Conservation (phyloP, 2,888 invertebrate species). For the Drosophila histrio region DNA sequence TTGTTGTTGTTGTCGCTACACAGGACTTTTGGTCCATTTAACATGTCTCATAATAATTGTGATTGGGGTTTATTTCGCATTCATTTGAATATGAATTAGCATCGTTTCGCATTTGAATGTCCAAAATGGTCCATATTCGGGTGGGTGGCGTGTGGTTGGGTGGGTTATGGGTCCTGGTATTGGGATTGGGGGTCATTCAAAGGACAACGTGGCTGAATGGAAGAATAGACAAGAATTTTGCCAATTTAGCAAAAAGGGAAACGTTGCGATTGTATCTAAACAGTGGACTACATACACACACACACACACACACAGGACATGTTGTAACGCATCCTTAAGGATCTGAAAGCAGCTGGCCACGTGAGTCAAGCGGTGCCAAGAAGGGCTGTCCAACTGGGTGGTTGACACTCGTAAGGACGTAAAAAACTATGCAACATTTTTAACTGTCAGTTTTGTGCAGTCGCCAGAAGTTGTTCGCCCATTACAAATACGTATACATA, state of each 20-base stretch:
- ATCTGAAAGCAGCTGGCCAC: constrained; percentile 58
- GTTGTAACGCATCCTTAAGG: constrained; percentile 44
- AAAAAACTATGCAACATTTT: constrained; percentile 79
- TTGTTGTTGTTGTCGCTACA: constrained; percentile 49
- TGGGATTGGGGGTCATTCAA: constrained; percentile 35
- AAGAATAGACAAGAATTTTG: constrained; percentile 72
- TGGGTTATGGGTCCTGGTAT: constrained; percentile 1
- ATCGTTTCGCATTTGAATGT: constrained; percentile 72
- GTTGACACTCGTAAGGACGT: constrained; percentile 76
- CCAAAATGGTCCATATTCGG: constrained; percentile 43
- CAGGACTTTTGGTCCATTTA: constrained; percentile 82
- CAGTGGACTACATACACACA: constrained; percentile 56
- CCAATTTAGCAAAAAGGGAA: constrained; percentile 79
- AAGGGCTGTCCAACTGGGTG: constrained; percentile 58
- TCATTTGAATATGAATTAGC: constrained; percentile 82
- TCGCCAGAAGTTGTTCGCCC: constrained; percentile 49
- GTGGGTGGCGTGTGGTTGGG: constrained; percentile 3
- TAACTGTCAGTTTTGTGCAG: constrained; percentile 72
- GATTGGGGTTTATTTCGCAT: constrained; percentile 81
- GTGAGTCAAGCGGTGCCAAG: constrained; percentile 49
- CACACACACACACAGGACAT: constrained; percentile 29
- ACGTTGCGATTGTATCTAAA: constrained; percentile 61
- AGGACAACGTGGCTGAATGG: constrained; percentile 48
- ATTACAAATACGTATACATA: background rate
- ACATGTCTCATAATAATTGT: constrained; percentile 82